These are phyloP conservation scores for Cosmopolites sordidus DNA, from an alignment of 2,888 invertebrate species.

Conservation along the genomic window DNA sequence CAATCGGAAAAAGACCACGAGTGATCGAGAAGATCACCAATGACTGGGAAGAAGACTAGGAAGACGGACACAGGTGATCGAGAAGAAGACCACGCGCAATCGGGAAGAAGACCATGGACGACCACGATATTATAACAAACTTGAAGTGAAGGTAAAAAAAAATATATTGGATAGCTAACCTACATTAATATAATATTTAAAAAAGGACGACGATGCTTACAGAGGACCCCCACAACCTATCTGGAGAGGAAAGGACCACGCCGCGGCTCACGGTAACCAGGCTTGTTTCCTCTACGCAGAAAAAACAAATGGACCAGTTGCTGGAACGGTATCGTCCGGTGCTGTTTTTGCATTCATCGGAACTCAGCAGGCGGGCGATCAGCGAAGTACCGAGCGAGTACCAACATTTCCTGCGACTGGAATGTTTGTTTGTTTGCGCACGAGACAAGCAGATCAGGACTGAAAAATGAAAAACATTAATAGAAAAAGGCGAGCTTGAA, in stretches of 20 bases:
- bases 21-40: neutral
- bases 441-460: neutral
- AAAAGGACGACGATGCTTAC: too few relatives aligned
- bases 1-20: neutral
- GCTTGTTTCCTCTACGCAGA: neutral
- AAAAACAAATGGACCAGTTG: neutral
- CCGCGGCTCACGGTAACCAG: too few relatives aligned
- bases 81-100: neutral
- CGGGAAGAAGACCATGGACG: neutral
- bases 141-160: too few relatives aligned
- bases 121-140: too few relatives aligned
- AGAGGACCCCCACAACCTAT: too few relatives aligned
- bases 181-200: too few relatives aligned
- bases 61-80: neutral
- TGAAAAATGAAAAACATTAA: too few relatives aligned
- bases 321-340: neutral
- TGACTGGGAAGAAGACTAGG: slow-evolving; percentile 2
- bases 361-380: neutral
- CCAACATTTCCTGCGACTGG: neutral
- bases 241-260: too few relatives aligned
- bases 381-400: neutral
- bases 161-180: too few relatives aligned
- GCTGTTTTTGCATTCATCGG: neutral
- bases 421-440: neutral
- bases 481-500: too few relatives aligned